These are phyloP conservation scores for Ahaetulla prasina DNA, from an alignment of 2,113 vertebrate species.

Conservation along the genomic window DNA sequence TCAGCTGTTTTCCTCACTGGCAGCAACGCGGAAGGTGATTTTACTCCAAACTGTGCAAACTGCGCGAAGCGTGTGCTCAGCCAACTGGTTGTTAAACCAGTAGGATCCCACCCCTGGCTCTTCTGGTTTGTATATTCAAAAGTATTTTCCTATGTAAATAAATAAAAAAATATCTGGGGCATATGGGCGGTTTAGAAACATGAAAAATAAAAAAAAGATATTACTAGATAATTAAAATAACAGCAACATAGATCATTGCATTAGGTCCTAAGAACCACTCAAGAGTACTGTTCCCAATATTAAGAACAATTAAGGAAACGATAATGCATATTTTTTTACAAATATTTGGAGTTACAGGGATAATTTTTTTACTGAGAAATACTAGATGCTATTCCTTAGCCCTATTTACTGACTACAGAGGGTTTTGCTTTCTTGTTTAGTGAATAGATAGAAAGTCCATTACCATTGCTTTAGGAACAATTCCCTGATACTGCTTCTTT, in stretches of 20 bases:
- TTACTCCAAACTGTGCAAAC: too few species aligned
- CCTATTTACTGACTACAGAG: not conserved
- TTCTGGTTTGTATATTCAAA: not conserved
- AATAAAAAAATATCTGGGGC: not conserved
- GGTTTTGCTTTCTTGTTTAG: not conserved
- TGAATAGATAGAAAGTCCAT: not conserved
- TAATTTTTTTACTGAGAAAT: not conserved
- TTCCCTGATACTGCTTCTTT: not conserved
- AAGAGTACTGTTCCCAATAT: not conserved
- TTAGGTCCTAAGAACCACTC: not conserved
- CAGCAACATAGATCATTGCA: not conserved
- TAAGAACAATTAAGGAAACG: not conserved
- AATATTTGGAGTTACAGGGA: not conserved
- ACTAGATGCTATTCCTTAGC: not conserved
- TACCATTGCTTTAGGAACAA: not conserved
- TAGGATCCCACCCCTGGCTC: too few species aligned
- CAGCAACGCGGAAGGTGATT: too few species aligned
- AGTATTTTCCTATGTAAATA: not conserved
- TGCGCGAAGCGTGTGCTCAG: too few species aligned
- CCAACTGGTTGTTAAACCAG: too few species aligned
- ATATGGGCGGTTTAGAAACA: too few species aligned
- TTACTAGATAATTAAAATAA: not conserved
- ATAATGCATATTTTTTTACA: not conserved
- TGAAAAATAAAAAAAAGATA: not conserved
- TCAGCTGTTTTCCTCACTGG: too few species aligned